Evolutionary conservation across 1,140 invertebrate genomes (phyloP), one percentile per base, ranked within the genome.

Genomic region (Varroa destructor): DNA sequence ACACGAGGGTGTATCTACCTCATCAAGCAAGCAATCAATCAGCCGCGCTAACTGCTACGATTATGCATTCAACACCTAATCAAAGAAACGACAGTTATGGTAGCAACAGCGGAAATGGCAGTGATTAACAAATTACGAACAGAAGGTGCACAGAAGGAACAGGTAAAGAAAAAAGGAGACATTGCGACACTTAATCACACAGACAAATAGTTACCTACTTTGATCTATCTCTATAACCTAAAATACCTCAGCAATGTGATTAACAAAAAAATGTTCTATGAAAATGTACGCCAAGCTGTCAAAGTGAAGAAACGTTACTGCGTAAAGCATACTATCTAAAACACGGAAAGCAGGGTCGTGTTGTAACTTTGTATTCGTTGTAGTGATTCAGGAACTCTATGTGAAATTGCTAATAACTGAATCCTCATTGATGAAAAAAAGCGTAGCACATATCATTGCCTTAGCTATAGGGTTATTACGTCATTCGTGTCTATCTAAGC

Each of bases 261-360:
- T 40, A 14, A 1, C 5, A 67, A 1, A 25, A 40, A 36, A 40
- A 67, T 67, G 40, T 40, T 67, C 12, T 67, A 67, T 40, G 40
- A 43, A 67, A 46, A 14, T 67, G 40, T 67, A 37, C 1, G 46
- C 61, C 61, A 40, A 40, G 61, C 8, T 8, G 46, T 8, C 46
- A 51, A 51, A 51, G 46, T 51, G 46, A 51, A 8, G 46, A 3
- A 51, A 51, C 46, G 46, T 51, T 51, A 51, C 46, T 51, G 46
- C 46, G 8, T 5, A 51, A 51, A 5, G 46, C 46, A 51, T 51
- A 8, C 46, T 51, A 51, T 5, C 46, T 37, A 67, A 14, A 14
- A 67, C 46, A 46, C 12, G 40, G 46, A 46, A 40, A 67, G 61
- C 12, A 67, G 61, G 61, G 61, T 67, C 61, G 61, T 67, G 61